Conservation (phyloP, 2,888 invertebrate genomes). For the Ectropis crepuscularia region DNA sequence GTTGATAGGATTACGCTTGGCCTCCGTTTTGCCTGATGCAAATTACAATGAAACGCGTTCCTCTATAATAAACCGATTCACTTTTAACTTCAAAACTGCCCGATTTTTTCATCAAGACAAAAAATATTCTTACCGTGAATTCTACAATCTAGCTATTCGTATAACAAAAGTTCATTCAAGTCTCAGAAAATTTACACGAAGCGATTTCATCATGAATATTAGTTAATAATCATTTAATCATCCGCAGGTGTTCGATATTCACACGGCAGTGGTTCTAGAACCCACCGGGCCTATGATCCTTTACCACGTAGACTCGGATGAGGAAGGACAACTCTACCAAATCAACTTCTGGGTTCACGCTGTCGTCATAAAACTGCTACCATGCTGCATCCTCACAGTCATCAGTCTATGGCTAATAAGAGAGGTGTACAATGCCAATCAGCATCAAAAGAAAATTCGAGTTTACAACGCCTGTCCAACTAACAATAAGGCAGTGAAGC, state of each 20-base stretch:
- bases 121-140: not conserved
- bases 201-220: not conserved
- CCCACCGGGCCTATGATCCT: conserved; percentile 75
- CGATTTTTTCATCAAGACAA: too few species aligned
- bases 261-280: conserved; percentile 80
- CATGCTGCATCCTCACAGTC: conserved; percentile 90
- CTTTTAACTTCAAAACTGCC: too few species aligned
- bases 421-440: conserved; percentile 88
- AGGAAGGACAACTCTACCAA: conserved; percentile 86
- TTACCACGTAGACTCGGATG: conserved; percentile 83
- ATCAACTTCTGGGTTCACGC: conserved; percentile 93
- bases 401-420: conserved; percentile 90
- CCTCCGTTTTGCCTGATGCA: too few species aligned
- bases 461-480: conserved; percentile 75
- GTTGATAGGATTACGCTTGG: too few species aligned
- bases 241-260: conserved; percentile 75
- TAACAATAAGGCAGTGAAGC: conserved; percentile 66
- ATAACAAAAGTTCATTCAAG: too few species aligned
- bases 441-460: conserved; percentile 86
- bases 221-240: not conserved
- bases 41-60: too few species aligned
- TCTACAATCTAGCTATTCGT: not conserved
- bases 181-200: too few species aligned
- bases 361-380: conserved; percentile 91
- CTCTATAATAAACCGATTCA: too few species aligned